Evolutionary conservation across 2,888 invertebrate species (phyloP), one percentile per base, ranked within the genome.

Genomic region (Dryomyza anilis): DNA sequence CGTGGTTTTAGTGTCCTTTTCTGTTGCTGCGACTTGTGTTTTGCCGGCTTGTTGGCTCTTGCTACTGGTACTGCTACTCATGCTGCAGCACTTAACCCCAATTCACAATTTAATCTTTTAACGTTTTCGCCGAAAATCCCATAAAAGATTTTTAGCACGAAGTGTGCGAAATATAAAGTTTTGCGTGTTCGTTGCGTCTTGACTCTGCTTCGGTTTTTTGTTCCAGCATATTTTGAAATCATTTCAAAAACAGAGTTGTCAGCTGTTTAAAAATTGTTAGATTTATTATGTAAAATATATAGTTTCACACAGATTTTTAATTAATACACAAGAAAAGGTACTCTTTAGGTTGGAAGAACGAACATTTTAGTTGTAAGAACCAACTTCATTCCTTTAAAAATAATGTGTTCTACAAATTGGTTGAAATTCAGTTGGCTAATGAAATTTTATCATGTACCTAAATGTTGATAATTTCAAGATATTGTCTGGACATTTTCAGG

Each of bases 101-200:
- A 72, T 72, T 67, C 72, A 70, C 69, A 71, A 67, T 71, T 72
- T 71, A 72, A 72, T 71, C 67, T 71, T 68, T 72, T 70, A 71
- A 70, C 65, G 62, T 63, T 67, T 63, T 65, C 66, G 59, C 55
- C 36, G 60, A 62, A 61, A 68, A 66, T 66, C 62, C 55, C 64
- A 64, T 64, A 57, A 66, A 63, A 64, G 62, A 55, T 64, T 62
- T 66, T 65, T 57, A 68, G 55, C 65, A 63, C 65, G 63, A 61
- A 53, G 50, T 48, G 64, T 64, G 65, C 56, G 48, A 66, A 65
- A 59, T 58, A 29, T 46, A 16, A 59, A 59, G 60, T 55, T 55
- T 62, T 56, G 55, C 25, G 27, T n/a, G 29, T 55, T 29, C 27
- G 1, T 56, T 55, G 46, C 30, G 21, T 46, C 23, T 19, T 8